Evolutionary conservation across 2,888 invertebrate genomes (phyloP), one percentile per base, ranked within the genome.

Genomic region (Atethmia centrago): DNA sequence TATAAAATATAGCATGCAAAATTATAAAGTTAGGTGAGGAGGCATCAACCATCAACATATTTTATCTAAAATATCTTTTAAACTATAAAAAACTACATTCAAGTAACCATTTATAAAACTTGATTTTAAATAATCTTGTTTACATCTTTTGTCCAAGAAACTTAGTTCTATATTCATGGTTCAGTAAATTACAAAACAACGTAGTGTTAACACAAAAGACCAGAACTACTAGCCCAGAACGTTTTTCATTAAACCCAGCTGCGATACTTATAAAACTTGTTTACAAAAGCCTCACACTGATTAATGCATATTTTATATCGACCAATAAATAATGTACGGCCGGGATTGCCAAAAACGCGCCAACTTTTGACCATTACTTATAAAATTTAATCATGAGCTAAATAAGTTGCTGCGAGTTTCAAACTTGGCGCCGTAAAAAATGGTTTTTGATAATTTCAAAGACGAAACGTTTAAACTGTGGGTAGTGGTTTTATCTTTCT

Each of bases 311-410:
- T 93, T 94, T 92, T 89, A 92, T 93, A 91, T 89, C 86, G 76
- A 74, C 84, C 90, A 87, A 93, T 94, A 93, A 94, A 94, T 94
- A 92, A 93, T 92, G 89, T 90, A 91, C 87, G 89, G 88, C 85
- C 83, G 83, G 83, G 83, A 85, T 88, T 88, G 88, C 89, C 87
- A 90, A 93, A 93, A 93, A 93, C 92, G 88, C 86, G 86, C 86
- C 86, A 92, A 91, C 90, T 91, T 87, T 85, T 91, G 90, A 91
- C 92, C 91, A 92, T 94, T 94, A 94, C 91, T 94, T 92, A 92
- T 88, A 87, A 92, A 94, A 94, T 94, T 93, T 93, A 94, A 95
- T 94, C 93, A 94, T 93, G 91, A 89, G 88, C 87, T 84, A 85
- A 85, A 85, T 85, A 91, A 92, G 88, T 92, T 90, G 85, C 85